Evolutionary conservation across 2,113 vertebrate genomes (phyloP), one percentile per base, ranked within the genome.

Genomic region (Laterallus jamaicensis): DNA sequence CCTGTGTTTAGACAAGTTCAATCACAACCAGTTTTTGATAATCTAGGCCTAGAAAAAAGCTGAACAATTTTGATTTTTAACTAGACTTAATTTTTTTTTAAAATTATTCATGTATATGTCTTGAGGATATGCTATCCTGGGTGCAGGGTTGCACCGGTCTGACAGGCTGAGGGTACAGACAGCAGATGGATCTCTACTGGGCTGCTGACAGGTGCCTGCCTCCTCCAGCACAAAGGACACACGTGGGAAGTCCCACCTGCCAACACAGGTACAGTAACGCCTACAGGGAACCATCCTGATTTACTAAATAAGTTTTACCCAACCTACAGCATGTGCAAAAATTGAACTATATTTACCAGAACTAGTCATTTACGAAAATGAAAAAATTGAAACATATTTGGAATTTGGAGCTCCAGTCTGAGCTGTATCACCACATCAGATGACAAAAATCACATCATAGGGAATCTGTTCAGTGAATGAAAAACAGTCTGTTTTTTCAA

Each of bases 341-440:
- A 86, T n/a, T 58, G 16, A 88, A 80, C 79, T 86, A 40, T 78
- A 79, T 88, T 88, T 96, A 90, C 59, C n/a, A 47, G 56, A 92
- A 81, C 68, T 63, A 86, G 68, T 94, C 55, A 81, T 73, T 85
- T 86, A 58, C 62, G 78, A 91, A 96, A 95, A 55, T 42, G 15
- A 92, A 79, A 50, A 89, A 89, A 87, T 8, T n/a, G 19, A 92
- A 91, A 94, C 24, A 32, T 62, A 62, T 39, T 77, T 87, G 55
- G 74, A 74, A 76, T 88, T 91, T 2, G 2, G 13, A 84, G 63
- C 67, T 75, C 16, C n/a, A 85, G 28, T 55, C 55, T 80, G 63
- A 87, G 55, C 78, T 86, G 37, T 37, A 90, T 12, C 62, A 91
- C 42, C 70, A 82, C 55, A 90, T 92, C 71, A 95, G 77, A 89